Conservation (phyloP, 2,113 vertebrate genomes). For the Chitala chitala region DNA sequence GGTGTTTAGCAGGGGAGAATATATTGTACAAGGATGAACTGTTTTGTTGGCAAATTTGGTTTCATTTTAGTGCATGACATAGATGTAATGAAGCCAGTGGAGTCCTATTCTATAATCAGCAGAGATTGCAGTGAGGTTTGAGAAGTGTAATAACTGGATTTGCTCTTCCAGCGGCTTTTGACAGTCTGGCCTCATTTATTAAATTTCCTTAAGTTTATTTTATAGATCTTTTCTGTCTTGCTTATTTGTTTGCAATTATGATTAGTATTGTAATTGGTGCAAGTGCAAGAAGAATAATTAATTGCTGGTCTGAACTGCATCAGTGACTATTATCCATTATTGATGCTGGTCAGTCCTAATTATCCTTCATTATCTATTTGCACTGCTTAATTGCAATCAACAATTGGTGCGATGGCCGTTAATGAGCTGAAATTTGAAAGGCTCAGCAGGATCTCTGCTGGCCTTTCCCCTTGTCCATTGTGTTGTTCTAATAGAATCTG, state of each 20-base stretch:
- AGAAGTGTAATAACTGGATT: too few species aligned
- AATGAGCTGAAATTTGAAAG: conserved; percentile 1
- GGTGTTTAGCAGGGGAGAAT: too few species aligned
- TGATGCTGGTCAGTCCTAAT: conserved; percentile 4
- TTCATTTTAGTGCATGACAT: too few species aligned
- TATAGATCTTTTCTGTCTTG: neutral
- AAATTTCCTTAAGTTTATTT: neutral
- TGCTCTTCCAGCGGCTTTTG: too few species aligned
- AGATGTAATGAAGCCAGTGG: too few species aligned
- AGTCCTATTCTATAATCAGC: too few species aligned
- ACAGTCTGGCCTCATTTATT: too few species aligned
- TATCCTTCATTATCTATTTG: neutral
- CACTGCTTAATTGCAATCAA: neutral
- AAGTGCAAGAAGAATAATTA: neutral
- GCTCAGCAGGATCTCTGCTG: neutral
- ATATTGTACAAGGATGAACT: too few species aligned
- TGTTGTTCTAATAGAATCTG: neutral
- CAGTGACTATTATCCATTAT: neutral
- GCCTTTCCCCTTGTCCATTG: neutral
- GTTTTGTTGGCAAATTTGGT: too few species aligned
- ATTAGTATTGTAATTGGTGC: conserved; percentile 9
- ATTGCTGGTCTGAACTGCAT: neutral
- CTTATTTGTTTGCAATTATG: neutral
- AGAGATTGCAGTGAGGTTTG: too few species aligned
- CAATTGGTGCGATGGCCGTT: neutral